phyloP scores from a whole-genome alignment of 2,888 invertebrate species.

The Polydrusus cervinus region DNA sequence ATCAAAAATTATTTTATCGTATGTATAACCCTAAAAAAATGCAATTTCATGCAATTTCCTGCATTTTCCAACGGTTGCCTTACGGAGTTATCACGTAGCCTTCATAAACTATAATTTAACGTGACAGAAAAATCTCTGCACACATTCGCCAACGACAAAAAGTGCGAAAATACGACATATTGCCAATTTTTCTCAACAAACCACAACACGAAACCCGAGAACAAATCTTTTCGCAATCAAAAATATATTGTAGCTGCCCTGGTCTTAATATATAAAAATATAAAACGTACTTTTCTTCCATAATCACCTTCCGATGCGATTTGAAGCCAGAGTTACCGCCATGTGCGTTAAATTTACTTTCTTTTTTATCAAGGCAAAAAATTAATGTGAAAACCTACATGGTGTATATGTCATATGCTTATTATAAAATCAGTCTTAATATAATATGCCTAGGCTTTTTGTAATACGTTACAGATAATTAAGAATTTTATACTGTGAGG shows the following conservation, averaged over 20 bases:
- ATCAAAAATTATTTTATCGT: too few relatives aligned
- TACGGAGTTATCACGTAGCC: slow-evolving; percentile 21
- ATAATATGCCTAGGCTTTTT: too few relatives aligned
- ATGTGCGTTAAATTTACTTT: slow-evolving; percentile 32
- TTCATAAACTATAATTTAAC: slow-evolving; percentile 24
- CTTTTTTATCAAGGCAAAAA: background rate
- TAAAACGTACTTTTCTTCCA: slow-evolving; percentile 33
- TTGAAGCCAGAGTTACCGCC: slow-evolving; percentile 19
- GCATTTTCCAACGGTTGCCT: slow-evolving; percentile 7
- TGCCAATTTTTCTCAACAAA: slow-evolving; percentile 30
- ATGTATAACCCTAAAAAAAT: too few relatives aligned
- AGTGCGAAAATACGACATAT: slow-evolving; percentile 23
- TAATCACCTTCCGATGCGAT: slow-evolving; percentile 30
- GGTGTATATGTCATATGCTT: background rate
- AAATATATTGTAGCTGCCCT: slow-evolving; percentile 34
- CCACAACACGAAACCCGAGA: slow-evolving; percentile 29
- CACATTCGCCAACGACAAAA: slow-evolving; percentile 26
- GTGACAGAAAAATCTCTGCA: slow-evolving; percentile 18
- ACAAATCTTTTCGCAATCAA: slow-evolving; percentile 38
- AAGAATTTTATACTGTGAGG: too few relatives aligned
- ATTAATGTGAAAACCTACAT: background rate
- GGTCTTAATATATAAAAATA: slow-evolving; percentile 36
- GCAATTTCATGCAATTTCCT: background rate
- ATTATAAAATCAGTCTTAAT: too few relatives aligned
- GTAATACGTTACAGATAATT: too few relatives aligned